phyloP scores from a whole-genome alignment of 1,140 invertebrate species.

The Lepidurus couesii region DNA sequence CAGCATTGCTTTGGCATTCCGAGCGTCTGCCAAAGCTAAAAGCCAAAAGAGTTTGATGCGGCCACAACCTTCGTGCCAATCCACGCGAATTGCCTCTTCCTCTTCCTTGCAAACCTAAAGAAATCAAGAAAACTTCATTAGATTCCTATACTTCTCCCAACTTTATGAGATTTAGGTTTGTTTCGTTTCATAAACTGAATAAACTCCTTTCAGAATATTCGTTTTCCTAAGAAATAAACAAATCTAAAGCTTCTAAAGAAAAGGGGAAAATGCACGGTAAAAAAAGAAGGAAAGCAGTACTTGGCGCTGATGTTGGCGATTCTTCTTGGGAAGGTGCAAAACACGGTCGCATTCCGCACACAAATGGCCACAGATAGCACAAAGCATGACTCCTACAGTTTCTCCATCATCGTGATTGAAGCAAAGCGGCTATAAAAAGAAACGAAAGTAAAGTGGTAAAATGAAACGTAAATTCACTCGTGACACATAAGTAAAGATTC shows the following conservation, averaged over 20 bases:
- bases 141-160: no score
- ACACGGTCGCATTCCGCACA: slow-evolving; percentile 94
- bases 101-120: slow-evolving; percentile 84
- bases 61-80: slow-evolving; percentile 92
- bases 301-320: slow-evolving; percentile 79
- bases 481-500: slow-evolving; percentile 22
- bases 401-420: slow-evolving; percentile 95
- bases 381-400: slow-evolving; percentile 86
- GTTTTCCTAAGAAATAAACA: not conserved
- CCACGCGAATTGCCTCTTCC: slow-evolving; percentile 72
- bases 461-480: slow-evolving; percentile 25
- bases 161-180: no score
- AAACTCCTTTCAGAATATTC: not conserved
- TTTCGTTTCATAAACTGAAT: no score
- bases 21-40: slow-evolving; percentile 81
- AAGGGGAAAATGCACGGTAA: slow-evolving; percentile 5
- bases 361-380: slow-evolving; percentile 81
- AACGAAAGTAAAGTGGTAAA: slow-evolving; percentile 16
- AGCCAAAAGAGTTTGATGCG: slow-evolving; percentile 93
- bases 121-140: not conserved
- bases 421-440: slow-evolving; percentile 63
- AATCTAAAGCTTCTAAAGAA: not conserved
- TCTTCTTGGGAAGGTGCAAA: slow-evolving; percentile 82
- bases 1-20: slow-evolving; percentile 82
- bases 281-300: slow-evolving; percentile 46